Base-by-base conservation (phyloP, 2,888 invertebrate species). In the Pseudolycoriella hygida region DNA sequence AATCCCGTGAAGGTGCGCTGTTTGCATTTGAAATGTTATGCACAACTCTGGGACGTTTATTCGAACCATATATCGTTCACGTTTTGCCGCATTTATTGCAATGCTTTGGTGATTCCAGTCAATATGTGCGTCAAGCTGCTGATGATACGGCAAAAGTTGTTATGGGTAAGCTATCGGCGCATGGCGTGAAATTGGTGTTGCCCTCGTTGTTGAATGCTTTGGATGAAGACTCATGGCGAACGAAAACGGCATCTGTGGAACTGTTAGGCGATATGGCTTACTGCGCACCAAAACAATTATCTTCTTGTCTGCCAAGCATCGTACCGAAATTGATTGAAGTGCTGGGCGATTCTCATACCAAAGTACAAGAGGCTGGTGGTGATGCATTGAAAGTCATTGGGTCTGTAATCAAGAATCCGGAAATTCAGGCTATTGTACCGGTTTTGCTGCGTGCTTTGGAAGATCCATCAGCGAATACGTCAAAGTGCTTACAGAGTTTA, bases 1-100 rank as follows among this genome's bases (percentile, higher is more conserved):
- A 87, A 54, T 86, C 87, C 53, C 72, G 96, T 46, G 97, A 96
- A 73, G 93, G 87, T 73, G 93, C 96, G 0, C 68, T 98, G 44
- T 90, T 98, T 69, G 96, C 96, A 0, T 89, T 98, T 67, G 97
- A 97, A 71, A 92, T 94, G 79, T 72, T 96, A 40, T 94, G 93
- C 65, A 80, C 80, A 54, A 63, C 63, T 3, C 73, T 98, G 56
- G 97, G 97, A 1, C 81, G 94, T 40, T 71, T 97, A 47, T 98
- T 98, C 69, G 98, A 98, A 67, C 98, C 98, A 0, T 98, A 98
- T 69, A 90, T 98, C 49, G 92, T 98, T 45, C 93, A 96, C 63
- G 89, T 97, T 41, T 69, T 99, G 51, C 96, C 96, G 1, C 86
- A 93, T 67, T 72, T 98, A 56, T 70, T 99, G 52, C 74, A 90